phyloP scores from a whole-genome alignment of 1,140 invertebrate genomes.

The Apis mellifera region Amel_HAv3.1 CM009945.2:6191001-6191500 shows the following conservation, averaged over 20 bases:
- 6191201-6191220: too few relatives aligned
- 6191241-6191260: neutral
- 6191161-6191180: too few relatives aligned
- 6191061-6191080: neutral
- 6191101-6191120: neutral
- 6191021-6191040: conserved; percentile 17
- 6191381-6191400: neutral
- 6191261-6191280: neutral
- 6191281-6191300: neutral
- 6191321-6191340: neutral
- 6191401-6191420: conserved; percentile 28
- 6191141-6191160: too few relatives aligned
- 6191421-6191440: conserved; percentile 8
- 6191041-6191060: neutral
- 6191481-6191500: conserved; percentile 2
- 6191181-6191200: too few relatives aligned
- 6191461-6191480: too few relatives aligned
- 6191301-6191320: neutral
- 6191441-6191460: neutral
- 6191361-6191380: conserved; percentile 2
- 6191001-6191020: conserved; percentile 10
- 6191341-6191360: neutral
- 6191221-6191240: neutral
- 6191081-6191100: too few relatives aligned
- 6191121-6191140: too few relatives aligned